These are phyloP conservation scores for Drosophila ficusphila DNA, from an alignment of 1,140 invertebrate genomes.

Conservation along the genomic window DNA sequence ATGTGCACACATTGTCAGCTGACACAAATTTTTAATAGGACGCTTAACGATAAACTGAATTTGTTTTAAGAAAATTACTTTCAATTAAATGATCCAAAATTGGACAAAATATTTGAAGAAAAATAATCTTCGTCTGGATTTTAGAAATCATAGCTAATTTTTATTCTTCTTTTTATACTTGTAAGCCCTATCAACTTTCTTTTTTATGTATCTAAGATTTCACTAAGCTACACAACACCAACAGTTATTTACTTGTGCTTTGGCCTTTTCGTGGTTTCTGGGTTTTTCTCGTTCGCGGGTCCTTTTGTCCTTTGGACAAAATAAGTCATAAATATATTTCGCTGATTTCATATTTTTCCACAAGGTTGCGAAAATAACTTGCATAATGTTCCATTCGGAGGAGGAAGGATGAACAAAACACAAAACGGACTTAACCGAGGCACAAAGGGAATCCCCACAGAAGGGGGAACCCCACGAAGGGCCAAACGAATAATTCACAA, in stretches of 20 bases:
- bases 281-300: not conserved
- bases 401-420: conserved; percentile 17
- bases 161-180: not conserved
- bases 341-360: conserved; percentile 51
- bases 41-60: not conserved
- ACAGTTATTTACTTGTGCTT: conserved; percentile 11
- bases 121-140: not conserved
- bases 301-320: conserved; percentile 45
- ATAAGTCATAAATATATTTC: conserved; percentile 76
- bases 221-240: conserved; percentile 3
- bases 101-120: too few species aligned
- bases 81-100: too few species aligned
- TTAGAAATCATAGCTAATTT: not conserved
- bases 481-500: conserved; percentile 33
- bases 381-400: conserved; percentile 27
- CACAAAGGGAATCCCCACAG: conserved; percentile 24
- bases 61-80: too few species aligned
- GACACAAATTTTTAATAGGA: not conserved
- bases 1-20: not conserved
- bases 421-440: conserved; percentile 39
- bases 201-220: not conserved
- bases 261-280: conserved; percentile 2
- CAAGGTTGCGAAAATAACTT: conserved; percentile 64
- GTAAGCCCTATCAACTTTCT: not conserved
- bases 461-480: not conserved